phyloP scores from a whole-genome alignment of 2,113 vertebrate species.

The Archilochus colubris region DNA sequence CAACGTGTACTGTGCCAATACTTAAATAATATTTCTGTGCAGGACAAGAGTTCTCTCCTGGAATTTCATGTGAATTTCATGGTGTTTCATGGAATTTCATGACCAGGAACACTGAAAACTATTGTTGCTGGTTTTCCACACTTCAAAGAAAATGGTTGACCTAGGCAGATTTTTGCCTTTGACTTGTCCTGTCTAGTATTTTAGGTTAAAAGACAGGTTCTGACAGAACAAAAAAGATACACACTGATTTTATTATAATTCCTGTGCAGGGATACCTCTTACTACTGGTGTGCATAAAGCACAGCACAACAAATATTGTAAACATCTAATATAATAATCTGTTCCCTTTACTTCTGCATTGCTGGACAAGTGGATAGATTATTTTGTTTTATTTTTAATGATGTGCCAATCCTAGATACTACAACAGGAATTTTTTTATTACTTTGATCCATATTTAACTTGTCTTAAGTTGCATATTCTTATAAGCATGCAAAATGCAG shows the following conservation, averaged over 20 bases:
- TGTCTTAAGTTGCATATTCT: background rate
- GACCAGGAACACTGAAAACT: background rate
- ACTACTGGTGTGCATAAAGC: background rate
- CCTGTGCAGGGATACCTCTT: background rate
- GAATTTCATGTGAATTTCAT: background rate
- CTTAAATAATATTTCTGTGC: background rate
- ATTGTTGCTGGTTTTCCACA: background rate
- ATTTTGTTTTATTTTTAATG: background rate
- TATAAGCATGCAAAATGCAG: background rate
- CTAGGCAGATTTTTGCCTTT: background rate
- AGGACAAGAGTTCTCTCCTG: background rate
- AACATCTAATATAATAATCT: background rate
- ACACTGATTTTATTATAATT: background rate
- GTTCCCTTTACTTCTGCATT: background rate
- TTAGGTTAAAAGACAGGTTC: background rate
- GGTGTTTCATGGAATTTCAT: no score
- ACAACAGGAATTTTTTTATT: background rate
- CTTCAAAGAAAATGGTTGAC: background rate
- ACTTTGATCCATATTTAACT: background rate
- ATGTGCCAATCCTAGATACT: background rate
- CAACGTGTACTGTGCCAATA: background rate
- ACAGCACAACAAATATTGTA: background rate
- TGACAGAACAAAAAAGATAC: background rate
- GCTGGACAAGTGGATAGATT: background rate
- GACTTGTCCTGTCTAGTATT: background rate